Conservation (phyloP, 2,113 vertebrate species). For the Cyprinodon tularosa region DNA sequence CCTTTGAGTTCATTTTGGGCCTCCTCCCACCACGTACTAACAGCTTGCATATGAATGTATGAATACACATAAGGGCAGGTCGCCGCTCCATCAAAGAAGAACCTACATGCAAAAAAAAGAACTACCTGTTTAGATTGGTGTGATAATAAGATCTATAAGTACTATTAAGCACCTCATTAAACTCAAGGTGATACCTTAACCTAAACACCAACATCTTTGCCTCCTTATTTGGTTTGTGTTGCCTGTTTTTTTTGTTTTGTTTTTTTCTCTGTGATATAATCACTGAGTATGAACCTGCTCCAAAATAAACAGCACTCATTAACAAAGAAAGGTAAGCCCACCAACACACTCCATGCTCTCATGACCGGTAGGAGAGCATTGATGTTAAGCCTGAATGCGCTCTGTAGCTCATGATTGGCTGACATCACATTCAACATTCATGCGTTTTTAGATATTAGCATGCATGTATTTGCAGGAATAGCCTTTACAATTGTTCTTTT, state of each 20-base stretch:
- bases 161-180: not conserved
- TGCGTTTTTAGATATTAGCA: slow-evolving; percentile 74
- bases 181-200: not conserved
- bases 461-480: slow-evolving; percentile 74
- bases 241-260: not conserved
- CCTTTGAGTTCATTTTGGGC: not conserved
- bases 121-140: not conserved
- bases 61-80: too few relatives aligned
- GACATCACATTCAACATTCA: slow-evolving; percentile 65
- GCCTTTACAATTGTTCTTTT: slow-evolving; percentile 63
- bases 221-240: not conserved
- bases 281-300: not conserved
- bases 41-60: not conserved
- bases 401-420: slow-evolving; percentile 39
- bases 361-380: slow-evolving; percentile 52
- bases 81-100: not conserved
- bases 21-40: not conserved
- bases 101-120: not conserved
- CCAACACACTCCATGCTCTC: slow-evolving; percentile 47
- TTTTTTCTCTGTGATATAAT: not conserved
- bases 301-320: slow-evolving; percentile 33
- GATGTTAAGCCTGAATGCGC: slow-evolving; percentile 31
- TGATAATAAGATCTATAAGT: not conserved
- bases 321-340: slow-evolving; percentile 40
- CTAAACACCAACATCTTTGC: not conserved